Base-by-base conservation (phyloP, 2,888 invertebrate species). In the Epinotia bilunana region DNA sequence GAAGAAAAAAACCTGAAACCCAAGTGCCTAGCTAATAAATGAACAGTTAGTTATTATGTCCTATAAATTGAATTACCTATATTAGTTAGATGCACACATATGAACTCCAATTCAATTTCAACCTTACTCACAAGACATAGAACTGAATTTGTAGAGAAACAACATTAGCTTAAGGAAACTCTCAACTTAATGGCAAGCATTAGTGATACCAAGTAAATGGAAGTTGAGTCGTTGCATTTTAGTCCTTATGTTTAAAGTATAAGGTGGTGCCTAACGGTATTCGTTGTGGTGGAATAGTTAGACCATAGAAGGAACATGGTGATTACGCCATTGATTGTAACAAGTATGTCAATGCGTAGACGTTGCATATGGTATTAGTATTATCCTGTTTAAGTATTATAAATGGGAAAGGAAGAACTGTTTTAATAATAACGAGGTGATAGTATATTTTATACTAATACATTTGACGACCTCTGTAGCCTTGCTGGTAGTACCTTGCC, bases 41-140 rank as follows among this genome's bases (percentile, higher is more conserved):
- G 28, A 46, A 74, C 74, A 71, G 70, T 71, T 65, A 60, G 53
- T 58, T 9, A 58, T 69, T 60, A 69, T 71, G 58, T 60, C 70
- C 58, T 39, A 71, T 70, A 74, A 71, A 74, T 70, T 64, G 63
- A 70, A 69, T 70, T 74, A 71, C 58, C 70, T 60, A 70, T 39
- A 53, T 68, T 67, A 73, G 20, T 7, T 28, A 39, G 53, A 65
- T 74, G 53, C 53, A 18, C 70, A 18, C 58, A 60, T 43, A 53
- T 71, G 2, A n/a, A 6, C 28, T 23, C 5, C 11, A 5, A 16
- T 55, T 13, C 20, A 74, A 23, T 23, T 16, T 6, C 18, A 43
- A 71, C 53, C 18, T 0, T 74, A 65, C 6, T 20, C 60, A 23
- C 4, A 16, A 13, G 9, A 39, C 1, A 23, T 33, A 60, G 60